These are phyloP conservation scores for Verasper variegatus DNA, from an alignment of 2,113 vertebrate genomes.

Conservation along the genomic window DNA sequence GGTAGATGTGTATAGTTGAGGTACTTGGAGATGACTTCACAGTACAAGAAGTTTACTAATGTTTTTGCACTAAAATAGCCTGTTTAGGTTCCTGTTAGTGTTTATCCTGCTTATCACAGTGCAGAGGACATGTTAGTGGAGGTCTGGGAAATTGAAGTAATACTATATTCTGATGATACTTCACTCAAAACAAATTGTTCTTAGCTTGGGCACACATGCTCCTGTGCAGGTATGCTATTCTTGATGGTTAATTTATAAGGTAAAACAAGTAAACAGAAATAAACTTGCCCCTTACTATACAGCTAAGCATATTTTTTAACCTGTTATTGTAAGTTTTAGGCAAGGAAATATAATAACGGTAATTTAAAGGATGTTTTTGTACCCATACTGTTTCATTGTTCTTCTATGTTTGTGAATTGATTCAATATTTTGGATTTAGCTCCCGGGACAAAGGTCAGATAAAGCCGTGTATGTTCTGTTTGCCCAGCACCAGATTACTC, in stretches of 20 bases:
- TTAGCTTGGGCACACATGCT: background rate
- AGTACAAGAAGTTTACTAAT: conserved; percentile 11
- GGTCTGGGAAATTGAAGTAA: conserved; percentile 27
- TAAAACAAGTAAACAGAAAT: too few relatives aligned
- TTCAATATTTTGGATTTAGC: conserved; percentile 12
- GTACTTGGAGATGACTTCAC: conserved; percentile 18
- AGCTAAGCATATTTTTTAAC: too few relatives aligned
- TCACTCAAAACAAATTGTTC: conserved; percentile 19
- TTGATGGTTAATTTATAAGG: background rate
- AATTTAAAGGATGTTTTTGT: background rate
- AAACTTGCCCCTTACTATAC: background rate
- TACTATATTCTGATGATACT: background rate
- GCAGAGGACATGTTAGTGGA: conserved; percentile 11
- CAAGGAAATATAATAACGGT: too few relatives aligned
- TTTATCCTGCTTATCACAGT: conserved; percentile 43
- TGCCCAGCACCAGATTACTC: background rate
- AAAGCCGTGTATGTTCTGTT: background rate
- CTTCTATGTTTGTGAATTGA: background rate
- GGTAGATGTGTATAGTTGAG: background rate
- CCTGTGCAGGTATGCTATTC: too few relatives aligned
- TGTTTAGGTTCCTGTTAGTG: conserved; percentile 37
- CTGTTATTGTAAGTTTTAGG: too few relatives aligned
- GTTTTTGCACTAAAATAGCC: conserved; percentile 38
- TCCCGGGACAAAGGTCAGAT: background rate
- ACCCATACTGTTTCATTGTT: background rate